Evolutionary conservation across 2,113 vertebrate species (phyloP).

Genomic region (Ifrita kowaldi): DNA sequence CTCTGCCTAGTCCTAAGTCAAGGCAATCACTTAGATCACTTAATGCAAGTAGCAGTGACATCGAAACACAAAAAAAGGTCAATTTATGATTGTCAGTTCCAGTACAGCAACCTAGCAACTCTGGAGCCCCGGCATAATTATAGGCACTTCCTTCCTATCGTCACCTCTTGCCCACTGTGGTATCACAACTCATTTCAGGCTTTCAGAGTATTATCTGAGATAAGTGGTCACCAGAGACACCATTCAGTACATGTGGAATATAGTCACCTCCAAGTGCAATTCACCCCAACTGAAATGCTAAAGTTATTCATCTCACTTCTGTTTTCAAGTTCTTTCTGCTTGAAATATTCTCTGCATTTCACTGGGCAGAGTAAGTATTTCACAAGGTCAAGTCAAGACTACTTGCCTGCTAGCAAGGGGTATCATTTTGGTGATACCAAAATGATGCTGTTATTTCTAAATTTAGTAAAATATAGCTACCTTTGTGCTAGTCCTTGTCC

Average conservation of each 20-base stretch:
- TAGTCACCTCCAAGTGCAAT: background rate
- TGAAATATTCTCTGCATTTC: background rate
- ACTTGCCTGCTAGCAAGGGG: background rate
- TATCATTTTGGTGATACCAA: background rate
- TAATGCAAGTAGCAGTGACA: background rate
- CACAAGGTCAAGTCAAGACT: background rate
- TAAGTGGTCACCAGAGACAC: background rate
- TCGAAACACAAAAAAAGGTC: background rate
- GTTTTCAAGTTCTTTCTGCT: background rate
- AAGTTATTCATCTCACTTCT: background rate
- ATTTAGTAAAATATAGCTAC: background rate
- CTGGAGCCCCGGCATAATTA: background rate
- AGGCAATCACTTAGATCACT: background rate
- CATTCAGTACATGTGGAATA: background rate
- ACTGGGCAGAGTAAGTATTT: background rate
- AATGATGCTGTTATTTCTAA: background rate
- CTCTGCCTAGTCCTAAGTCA: background rate
- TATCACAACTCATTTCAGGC: background rate
- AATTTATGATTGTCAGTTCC: background rate
- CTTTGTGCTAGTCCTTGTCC: background rate
- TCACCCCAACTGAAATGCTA: background rate
- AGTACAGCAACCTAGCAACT: background rate
- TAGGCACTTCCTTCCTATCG: background rate
- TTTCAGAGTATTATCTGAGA: background rate
- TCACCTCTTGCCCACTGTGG: background rate